phyloP scores from a whole-genome alignment of 2,113 vertebrate genomes.

The Chloropsis cyanopogon region DNA sequence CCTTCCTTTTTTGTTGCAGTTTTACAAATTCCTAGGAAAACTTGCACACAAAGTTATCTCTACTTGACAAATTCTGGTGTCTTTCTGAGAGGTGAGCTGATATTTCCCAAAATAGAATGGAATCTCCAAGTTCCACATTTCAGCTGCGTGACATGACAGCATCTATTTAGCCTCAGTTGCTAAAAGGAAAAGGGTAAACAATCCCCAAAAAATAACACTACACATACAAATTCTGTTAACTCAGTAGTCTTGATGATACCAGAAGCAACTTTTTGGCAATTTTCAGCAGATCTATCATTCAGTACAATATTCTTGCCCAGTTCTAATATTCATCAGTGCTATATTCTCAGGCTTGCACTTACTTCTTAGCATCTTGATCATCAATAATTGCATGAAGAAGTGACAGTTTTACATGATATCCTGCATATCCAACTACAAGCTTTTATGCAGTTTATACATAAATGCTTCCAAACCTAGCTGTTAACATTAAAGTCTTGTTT shows the following conservation, averaged over 20 bases:
- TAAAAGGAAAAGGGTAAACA: background rate
- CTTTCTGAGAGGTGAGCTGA: background rate
- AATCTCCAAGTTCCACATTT: background rate
- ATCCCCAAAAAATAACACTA: background rate
- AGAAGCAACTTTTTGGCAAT: background rate
- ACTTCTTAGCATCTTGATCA: background rate
- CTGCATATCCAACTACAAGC: background rate
- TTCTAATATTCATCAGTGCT: background rate
- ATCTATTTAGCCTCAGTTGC: background rate
- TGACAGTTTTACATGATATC: constrained; percentile 18
- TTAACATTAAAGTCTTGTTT: background rate
- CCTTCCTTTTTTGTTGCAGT: background rate
- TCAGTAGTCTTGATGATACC: background rate
- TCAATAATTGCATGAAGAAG: constrained; percentile 14
- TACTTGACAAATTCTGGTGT: background rate
- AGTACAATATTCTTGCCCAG: background rate
- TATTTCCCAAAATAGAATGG: background rate
- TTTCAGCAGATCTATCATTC: background rate
- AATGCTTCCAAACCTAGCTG: constrained; percentile 6
- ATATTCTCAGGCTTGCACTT: background rate
- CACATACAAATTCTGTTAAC: background rate
- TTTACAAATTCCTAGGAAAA: background rate
- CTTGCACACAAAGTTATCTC: background rate
- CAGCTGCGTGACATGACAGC: background rate
- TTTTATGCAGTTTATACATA: constrained; percentile 21